Evolutionary conservation across 2,888 invertebrate species (phyloP), one percentile per base, ranked within the genome.

Genomic region (Dicyrtoma fusca): DNA sequence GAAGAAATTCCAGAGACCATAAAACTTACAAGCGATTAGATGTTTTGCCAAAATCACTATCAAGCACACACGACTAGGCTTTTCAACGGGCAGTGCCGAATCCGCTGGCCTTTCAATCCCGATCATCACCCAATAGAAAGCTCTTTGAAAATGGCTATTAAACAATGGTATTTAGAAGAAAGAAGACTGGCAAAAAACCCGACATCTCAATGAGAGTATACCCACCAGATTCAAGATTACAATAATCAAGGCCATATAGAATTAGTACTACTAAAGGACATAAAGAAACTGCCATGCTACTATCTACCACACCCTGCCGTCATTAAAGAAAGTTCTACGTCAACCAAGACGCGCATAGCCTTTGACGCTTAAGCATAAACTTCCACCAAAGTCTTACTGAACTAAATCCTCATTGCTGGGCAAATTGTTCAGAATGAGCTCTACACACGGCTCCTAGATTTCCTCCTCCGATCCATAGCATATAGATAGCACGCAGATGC

Each of bases 401-500:
- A 82, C 70, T 79, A 81, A 10, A 47, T 75, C 3, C 77, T 81
- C 25, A 68, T 76, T 34, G 73, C 76, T 11, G 82, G 82, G 0
- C 82, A 81, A 2, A 74, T 71, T 1, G 69, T 81, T 26, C 80
- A 81, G 61, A 8, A 3, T 34, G 34, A 34, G 65, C 76, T n/a
- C 79, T 73, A 81, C 62, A 62, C 76, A 0, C 74, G 81, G 47
- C 21, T 82, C 2, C 6, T 77, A 1, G 73, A 80, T 23, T 82
- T 82, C 78, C 72, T 81, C 17, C 70, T 64, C 6, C 74, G 79
- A 68, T 53, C 65, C 10, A 76, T 79, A 53, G 80, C 79, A 13
- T 11, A 80, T 78, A 1, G 82, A 82, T 63, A 74, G 83, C 23
- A 68, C 74, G 11, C 79, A 82, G 71, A 82, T 82, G 79, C 83